phyloP scores from a whole-genome alignment of 2,797 vertebrate species.

The Somateria mollissima region DNA sequence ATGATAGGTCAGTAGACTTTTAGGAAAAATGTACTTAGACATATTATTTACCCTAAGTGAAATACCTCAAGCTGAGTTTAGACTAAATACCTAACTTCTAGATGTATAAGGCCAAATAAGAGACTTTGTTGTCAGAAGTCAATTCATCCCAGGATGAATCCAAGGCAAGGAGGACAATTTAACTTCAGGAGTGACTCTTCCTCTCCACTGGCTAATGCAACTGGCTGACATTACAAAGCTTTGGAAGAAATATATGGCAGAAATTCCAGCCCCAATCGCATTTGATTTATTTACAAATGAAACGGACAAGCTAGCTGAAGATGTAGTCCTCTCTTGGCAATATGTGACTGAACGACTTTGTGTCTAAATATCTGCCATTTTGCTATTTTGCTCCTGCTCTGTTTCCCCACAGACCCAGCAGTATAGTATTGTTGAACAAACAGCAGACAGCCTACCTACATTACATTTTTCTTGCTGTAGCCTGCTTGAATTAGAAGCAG shows the following conservation, averaged over 20 bases:
- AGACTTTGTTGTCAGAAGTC: neutral
- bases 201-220: neutral
- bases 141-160: neutral
- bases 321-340: neutral
- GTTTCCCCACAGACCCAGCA: neutral
- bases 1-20: neutral
- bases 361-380: conserved; percentile 34
- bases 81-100: neutral
- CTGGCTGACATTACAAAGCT: neutral
- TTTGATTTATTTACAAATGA: conserved; percentile 37
- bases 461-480: conserved; percentile 36
- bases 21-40: neutral
- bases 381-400: neutral
- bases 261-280: neutral
- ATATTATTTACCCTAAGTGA: neutral
- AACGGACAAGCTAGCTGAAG: neutral
- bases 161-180: neutral
- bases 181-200: neutral
- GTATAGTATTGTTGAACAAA: conserved; percentile 22
- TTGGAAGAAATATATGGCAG: neutral
- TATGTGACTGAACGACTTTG: neutral
- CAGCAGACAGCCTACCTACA: neutral
- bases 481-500: conserved; percentile 7
- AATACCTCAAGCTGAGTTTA: neutral
- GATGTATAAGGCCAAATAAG: neutral